Base-by-base conservation (phyloP, 2,113 vertebrate species). In the Bettongia penicillata region DNA sequence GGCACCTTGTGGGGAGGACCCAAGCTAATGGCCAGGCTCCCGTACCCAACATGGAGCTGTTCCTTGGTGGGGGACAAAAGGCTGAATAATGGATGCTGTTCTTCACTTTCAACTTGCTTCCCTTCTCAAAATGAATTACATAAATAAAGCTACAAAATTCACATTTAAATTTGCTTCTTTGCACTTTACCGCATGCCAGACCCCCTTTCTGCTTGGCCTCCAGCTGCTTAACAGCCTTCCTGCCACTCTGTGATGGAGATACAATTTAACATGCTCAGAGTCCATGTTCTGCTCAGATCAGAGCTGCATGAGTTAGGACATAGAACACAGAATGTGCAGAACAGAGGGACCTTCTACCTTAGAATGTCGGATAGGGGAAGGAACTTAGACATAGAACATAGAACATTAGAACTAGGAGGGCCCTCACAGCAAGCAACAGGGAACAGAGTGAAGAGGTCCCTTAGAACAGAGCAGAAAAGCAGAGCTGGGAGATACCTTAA, bases 71-170 rank as follows among this genome's bases (percentile, higher is more conserved):
- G 37, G 92, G 91, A 55, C 93, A 96, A 96, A 37, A 95, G 93
- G 91, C 91, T 93, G 96, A 96, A 96, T 93, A 84, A 92, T 95
- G 96, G 95, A 94, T 90, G 94, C 77, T 89, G 50, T 89, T 92
- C 96, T 93, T 96, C 43, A 98, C 96, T 95, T 51, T 92, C 96
- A 93, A 28, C 51, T 95, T 90, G 22, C 28, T 95, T 97, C 92
- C 28, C 92, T 97, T 93, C 94, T 68, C 91, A 43, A 97, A 97
- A 94, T 90, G 95, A 96, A 91, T 96, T 84, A 53, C 92, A 96
- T 93, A 97, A 94, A 28, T 96, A 51, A 96, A 95, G 37, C 90
- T 55, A 90, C 95, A 97, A 96, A 57, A 92, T 6, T 3, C 1
- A 3, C 0, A 48, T 95, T 97, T 96, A 51, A 93, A 23, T 43